Conservation (phyloP, 2,797 vertebrate species). For the Schizopygopsis malacanthus region DNA sequence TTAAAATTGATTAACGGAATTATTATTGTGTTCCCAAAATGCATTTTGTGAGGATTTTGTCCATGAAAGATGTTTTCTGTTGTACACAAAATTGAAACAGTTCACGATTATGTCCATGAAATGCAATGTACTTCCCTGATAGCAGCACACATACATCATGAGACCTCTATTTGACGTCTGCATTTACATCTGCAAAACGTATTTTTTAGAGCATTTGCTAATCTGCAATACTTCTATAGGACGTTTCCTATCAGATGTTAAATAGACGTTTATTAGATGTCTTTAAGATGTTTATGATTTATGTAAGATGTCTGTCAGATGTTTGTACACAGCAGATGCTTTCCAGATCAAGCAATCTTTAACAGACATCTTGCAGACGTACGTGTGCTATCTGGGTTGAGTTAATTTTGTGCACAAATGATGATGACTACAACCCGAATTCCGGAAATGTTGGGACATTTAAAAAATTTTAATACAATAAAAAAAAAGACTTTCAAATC, state of each 20-base stretch:
- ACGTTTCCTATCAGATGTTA: neutral
- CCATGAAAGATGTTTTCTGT: neutral
- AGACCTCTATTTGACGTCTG: neutral
- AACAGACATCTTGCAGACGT: neutral
- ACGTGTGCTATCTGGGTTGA: neutral
- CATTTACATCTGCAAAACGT: neutral
- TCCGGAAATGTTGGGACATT: too few species aligned
- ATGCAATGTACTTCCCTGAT: neutral
- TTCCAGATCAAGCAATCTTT: neutral
- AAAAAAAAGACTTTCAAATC: too few species aligned
- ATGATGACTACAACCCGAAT: too few species aligned
- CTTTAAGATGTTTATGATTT: neutral
- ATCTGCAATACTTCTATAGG: neutral
- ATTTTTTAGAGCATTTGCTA: neutral
- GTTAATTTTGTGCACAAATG: neutral
- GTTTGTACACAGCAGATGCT: neutral
- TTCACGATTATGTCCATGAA: neutral
- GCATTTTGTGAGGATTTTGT: neutral
- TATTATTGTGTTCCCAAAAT: neutral
- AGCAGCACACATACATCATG: neutral
- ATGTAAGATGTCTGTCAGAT: neutral
- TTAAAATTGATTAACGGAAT: neutral
- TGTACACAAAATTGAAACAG: neutral
- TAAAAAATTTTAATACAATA: too few species aligned
- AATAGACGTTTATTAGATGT: neutral